These are phyloP conservation scores for Notoglanidium macrostoma DNA, from an alignment of 2,797 vertebrate species.

Conservation along the genomic window DNA sequence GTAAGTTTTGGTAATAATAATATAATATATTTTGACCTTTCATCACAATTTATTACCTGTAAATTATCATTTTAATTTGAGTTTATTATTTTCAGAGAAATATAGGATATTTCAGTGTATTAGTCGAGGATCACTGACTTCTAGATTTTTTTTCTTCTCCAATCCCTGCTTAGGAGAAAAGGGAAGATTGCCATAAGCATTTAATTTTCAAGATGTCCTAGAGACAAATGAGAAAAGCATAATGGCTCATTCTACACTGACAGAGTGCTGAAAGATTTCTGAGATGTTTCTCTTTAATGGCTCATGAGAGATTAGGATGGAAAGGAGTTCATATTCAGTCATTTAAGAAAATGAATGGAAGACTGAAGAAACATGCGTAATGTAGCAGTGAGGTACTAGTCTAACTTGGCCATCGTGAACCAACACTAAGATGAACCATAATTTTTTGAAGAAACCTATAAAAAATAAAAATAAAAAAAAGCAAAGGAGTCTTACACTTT, in stretches of 20 bases:
- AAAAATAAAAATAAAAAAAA: neutral
- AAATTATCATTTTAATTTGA: neutral
- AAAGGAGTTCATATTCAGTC: conserved; percentile 12
- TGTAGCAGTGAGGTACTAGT: neutral
- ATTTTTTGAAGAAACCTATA: neutral
- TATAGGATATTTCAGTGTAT: neutral
- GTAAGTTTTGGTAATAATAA: neutral
- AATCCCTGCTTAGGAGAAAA: neutral
- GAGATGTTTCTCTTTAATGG: conserved; percentile 20
- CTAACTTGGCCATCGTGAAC: neutral
- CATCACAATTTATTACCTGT: conserved; percentile 13
- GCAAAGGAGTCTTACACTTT: neutral
- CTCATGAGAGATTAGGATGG: neutral
- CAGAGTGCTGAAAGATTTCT: conserved; percentile 8
- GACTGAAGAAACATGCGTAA: conserved; percentile 1
- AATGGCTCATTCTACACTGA: conserved; percentile 10
- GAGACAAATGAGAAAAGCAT: conserved; percentile 17
- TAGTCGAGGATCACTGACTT: neutral
- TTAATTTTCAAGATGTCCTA: conserved; percentile 20
- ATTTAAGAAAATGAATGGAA: neutral
- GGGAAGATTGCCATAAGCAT: neutral
- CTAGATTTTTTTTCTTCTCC: neutral
- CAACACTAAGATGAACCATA: neutral
- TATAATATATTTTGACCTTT: conserved; percentile 14
- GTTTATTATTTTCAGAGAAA: conserved; percentile 13